phyloP scores from a whole-genome alignment of 2,888 invertebrate species.

The Ophioninae sp. region DNA sequence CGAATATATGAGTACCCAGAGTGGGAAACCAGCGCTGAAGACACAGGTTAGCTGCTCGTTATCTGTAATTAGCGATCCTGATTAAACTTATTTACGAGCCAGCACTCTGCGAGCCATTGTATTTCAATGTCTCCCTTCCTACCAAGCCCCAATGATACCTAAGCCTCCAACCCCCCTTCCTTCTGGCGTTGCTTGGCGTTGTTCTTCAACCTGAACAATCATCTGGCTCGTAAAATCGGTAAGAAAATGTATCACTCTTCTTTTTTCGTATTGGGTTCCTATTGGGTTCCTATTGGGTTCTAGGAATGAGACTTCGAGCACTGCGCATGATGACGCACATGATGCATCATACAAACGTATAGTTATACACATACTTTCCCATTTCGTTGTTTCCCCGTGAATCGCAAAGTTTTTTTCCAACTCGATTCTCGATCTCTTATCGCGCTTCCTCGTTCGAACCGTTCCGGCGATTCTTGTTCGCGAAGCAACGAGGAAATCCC shows the following conservation, averaged over 20 bases:
- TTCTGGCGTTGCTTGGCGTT: not conserved
- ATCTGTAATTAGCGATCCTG: constrained; percentile 81
- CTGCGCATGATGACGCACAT: not conserved
- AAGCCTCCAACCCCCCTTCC: not conserved
- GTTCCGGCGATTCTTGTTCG: constrained; percentile 57
- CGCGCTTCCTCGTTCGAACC: constrained; percentile 60
- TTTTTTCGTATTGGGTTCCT: constrained; percentile 14
- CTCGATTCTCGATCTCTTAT: constrained; percentile 57
- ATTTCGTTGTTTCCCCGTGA: constrained; percentile 21
- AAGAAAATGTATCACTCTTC: not conserved
- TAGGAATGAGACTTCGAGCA: constrained; percentile 6
- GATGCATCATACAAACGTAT: not conserved
- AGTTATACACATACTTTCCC: not conserved
- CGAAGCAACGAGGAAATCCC: constrained; percentile 56
- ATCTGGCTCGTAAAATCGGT: not conserved
- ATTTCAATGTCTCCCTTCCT: constrained; percentile 75
- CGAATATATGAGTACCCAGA: constrained; percentile 68
- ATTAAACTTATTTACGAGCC: constrained; percentile 80
- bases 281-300: constrained; percentile 1
- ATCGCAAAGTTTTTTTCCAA: constrained; percentile 42
- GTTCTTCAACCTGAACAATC: not conserved
- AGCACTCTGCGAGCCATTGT: constrained; percentile 79
- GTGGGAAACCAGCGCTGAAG: constrained; percentile 75
- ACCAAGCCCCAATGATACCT: not conserved
- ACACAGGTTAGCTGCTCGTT: constrained; percentile 74